These are phyloP conservation scores for Napeogenes inachia DNA, from an alignment of 2,888 invertebrate species.

Conservation along the genomic window DNA sequence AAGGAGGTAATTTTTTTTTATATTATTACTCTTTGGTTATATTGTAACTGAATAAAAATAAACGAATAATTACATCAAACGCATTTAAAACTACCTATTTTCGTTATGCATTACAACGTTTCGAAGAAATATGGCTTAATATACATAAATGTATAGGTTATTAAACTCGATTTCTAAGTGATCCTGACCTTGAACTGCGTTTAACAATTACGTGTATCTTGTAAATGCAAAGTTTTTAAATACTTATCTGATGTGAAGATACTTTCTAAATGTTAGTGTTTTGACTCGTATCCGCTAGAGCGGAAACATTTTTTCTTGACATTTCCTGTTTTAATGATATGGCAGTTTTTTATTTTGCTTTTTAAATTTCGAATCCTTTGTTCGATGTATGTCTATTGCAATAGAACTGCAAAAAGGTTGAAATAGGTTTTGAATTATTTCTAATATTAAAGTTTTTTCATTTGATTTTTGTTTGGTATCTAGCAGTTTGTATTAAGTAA, in stretches of 20 bases:
- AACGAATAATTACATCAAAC: neutral
- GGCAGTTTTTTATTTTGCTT: conserved; percentile 10
- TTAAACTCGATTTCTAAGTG: conserved; percentile 3
- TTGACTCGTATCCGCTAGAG: conserved; percentile 43
- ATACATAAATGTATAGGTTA: neutral
- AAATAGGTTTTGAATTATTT: no score
- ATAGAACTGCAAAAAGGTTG: neutral
- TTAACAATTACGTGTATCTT: neutral
- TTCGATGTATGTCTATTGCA: neutral
- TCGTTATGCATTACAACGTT: neutral
- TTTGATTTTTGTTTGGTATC: no score
- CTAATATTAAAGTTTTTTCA: neutral
- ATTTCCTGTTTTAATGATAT: conserved; percentile 39
- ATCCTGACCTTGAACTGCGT: conserved; percentile 1
- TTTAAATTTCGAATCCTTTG: conserved; percentile 3
- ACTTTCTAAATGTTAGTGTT: conserved; percentile 33
- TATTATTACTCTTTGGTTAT: no score
- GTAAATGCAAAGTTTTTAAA: conserved; percentile 5
- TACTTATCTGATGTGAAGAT: neutral
- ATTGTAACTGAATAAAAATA: no score
- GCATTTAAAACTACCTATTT: neutral
- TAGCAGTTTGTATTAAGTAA: neutral
- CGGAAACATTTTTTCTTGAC: conserved; percentile 43
- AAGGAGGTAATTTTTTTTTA: no score
- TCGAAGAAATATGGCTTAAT: neutral